phyloP scores from a whole-genome alignment of 2,888 invertebrate genomes.

The Agrilus biguttatus region DNA sequence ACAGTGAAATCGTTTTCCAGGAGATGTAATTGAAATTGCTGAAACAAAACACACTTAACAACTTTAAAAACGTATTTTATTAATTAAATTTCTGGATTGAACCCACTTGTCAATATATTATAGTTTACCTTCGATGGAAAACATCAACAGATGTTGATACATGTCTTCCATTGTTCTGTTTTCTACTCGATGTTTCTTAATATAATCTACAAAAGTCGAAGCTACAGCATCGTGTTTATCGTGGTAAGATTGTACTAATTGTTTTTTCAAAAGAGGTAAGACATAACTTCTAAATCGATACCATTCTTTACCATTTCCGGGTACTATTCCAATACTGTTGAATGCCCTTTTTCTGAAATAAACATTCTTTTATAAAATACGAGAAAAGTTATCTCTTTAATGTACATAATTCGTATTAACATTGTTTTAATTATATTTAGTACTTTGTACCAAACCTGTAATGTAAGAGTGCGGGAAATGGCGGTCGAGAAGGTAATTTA shows the following conservation, averaged over 20 bases:
- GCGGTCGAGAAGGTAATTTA: constrained; percentile 33
- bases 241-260: constrained; percentile 30
- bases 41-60: constrained; percentile 8
- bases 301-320: constrained; percentile 45
- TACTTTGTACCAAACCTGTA: constrained; percentile 21
- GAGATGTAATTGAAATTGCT: constrained; percentile 40
- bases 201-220: constrained; percentile 29
- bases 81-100: neutral
- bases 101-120: neutral
- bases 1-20: constrained; percentile 35
- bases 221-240: constrained; percentile 29
- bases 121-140: constrained; percentile 29
- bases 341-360: constrained; percentile 30
- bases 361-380: constrained; percentile 7
- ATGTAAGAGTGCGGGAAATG: constrained; percentile 36
- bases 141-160: constrained; percentile 26
- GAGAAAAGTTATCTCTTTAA: neutral
- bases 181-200: constrained; percentile 19
- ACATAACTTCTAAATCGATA: constrained; percentile 36
- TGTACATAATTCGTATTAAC: neutral
- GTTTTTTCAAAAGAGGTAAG: constrained; percentile 34
- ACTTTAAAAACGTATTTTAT: too few relatives aligned
- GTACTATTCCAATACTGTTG: constrained; percentile 38
- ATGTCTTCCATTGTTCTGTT: constrained; percentile 25
- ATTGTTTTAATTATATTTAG: neutral